These are phyloP conservation scores for Steinernema scapterisci DNA, from an alignment of 2,888 invertebrate species.

Conservation along the genomic window DNA sequence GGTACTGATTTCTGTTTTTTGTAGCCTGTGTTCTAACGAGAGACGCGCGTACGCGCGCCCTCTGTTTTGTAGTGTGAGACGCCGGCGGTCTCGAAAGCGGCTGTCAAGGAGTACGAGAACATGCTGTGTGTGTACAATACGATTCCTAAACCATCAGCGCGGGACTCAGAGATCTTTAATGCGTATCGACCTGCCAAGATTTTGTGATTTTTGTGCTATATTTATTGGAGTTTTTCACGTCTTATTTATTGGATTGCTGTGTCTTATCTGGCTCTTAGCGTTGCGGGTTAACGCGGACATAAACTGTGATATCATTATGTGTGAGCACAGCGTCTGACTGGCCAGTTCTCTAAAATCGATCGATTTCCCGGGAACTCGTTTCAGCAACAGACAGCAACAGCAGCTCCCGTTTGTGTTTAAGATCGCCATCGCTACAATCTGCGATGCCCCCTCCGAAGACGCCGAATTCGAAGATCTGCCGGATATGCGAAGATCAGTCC, in stretches of 20 bases:
- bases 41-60: too few relatives aligned
- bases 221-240: background rate
- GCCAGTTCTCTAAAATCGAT: background rate
- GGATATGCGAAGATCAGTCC: conserved; percentile 4
- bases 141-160: background rate
- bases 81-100: background rate
- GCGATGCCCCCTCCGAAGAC: background rate
- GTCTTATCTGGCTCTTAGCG: too few relatives aligned
- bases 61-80: conserved; percentile 3
- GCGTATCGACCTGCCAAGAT: background rate
- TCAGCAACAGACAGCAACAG: background rate
- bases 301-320: background rate
- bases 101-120: background rate
- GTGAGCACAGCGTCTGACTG: background rate
- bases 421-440: background rate
- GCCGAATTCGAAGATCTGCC: background rate
- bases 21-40: background rate
- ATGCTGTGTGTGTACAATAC: background rate
- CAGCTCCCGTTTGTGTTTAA: background rate
- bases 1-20: background rate
- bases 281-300: background rate
- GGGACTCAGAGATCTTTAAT: background rate
- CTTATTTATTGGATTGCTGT: background rate
- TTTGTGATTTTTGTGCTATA: background rate
- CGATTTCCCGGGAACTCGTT: background rate